Evolutionary conservation across 37 sponge, comb jelly and placozoan genomes (phyloP).

Genomic region (Eunapius fragilis): DNA sequence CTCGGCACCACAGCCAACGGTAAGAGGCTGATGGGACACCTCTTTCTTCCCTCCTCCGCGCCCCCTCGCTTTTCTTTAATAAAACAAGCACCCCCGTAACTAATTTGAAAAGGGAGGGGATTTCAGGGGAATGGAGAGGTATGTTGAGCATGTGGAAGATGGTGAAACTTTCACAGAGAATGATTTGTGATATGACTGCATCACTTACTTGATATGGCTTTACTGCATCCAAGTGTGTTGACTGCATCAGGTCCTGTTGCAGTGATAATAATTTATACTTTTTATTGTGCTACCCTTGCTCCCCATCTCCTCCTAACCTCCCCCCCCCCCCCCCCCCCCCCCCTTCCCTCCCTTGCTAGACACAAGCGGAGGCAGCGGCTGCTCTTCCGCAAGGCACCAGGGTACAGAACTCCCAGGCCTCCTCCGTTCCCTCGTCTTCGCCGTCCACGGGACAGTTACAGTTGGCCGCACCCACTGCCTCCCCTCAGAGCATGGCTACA

Average conservation of each 20-base stretch:
- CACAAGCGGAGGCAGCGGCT: neutral
- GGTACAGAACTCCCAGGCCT: neutral
- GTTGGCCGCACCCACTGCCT: neutral
- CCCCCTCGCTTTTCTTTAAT: neutral
- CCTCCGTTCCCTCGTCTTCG: neutral
- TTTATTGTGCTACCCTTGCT: neutral
- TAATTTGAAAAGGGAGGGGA: too few species aligned
- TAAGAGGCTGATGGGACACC: neutral
- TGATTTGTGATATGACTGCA: too few species aligned
- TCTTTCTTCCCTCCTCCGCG: neutral
- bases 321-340: constrained; percentile 5
- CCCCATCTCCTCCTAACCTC: neutral
- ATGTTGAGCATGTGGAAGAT: too few species aligned
- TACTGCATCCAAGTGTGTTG: too few species aligned
- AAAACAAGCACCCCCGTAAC: too few species aligned
- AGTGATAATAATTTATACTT: too few species aligned
- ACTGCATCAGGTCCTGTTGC: too few species aligned
- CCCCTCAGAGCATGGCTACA: neutral
- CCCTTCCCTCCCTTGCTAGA: neutral
- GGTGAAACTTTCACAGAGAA: too few species aligned
- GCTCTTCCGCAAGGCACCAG: neutral
- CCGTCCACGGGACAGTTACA: neutral
- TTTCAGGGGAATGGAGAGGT: too few species aligned
- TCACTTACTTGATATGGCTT: too few species aligned
- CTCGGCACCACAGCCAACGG: neutral